A percentile compares a stretch with the other conserved stretches of the same genome.
These are phyloP conservation scores for Dioctria rufipes DNA, from an alignment of 2,888 invertebrate species.

Conservation along the genomic window DNA sequence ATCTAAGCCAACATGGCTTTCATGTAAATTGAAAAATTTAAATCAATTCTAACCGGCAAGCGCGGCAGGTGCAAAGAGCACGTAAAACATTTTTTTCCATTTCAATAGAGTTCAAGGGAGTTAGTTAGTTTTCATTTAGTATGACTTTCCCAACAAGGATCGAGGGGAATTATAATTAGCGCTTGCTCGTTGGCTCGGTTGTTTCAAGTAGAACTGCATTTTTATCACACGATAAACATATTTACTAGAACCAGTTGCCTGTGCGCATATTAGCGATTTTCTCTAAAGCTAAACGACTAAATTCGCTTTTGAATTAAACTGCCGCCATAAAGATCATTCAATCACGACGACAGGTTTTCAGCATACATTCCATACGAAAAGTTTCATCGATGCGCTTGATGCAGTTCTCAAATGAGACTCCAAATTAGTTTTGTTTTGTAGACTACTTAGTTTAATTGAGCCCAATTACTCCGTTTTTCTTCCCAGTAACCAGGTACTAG, in stretches of 20 bases:
- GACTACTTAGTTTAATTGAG: background rate
- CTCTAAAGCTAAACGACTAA: conserved; percentile 15
- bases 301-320: conserved; percentile 20
- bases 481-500: background rate
- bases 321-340: conserved; percentile 29
- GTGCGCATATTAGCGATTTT: conserved; percentile 17
- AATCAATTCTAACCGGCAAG: too few species aligned
- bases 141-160: conserved; percentile 28
- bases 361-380: conserved; percentile 9
- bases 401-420: conserved; percentile 6
- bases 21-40: too few species aligned
- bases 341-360: conserved; percentile 21
- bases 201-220: conserved; percentile 51
- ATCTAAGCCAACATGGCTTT: too few species aligned
- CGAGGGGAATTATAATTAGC: conserved; percentile 37
- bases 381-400: background rate
- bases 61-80: too few species aligned
- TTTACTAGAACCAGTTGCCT: background rate
- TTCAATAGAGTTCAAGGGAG: conserved; percentile 47
- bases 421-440: background rate
- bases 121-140: conserved; percentile 2
- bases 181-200: background rate
- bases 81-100: background rate
- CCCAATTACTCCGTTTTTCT: background rate
- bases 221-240: conserved; percentile 36